Conservation (phyloP, 2,888 invertebrate genomes). For the Amphimallon solstitiale region DNA sequence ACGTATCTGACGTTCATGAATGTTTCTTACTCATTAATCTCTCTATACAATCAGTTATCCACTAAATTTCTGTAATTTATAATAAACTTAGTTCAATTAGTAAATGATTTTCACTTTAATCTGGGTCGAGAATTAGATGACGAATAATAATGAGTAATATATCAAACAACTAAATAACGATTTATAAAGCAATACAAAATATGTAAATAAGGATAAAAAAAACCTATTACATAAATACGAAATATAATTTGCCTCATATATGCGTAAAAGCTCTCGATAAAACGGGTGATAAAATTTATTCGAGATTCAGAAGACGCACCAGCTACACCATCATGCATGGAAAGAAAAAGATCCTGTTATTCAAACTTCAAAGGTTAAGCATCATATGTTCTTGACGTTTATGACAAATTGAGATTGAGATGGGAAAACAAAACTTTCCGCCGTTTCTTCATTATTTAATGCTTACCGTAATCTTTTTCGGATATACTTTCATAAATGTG, state of each 20-base stretch:
- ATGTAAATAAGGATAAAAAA: too few relatives aligned
- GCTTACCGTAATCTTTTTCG: conserved; percentile 34
- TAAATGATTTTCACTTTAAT: too few relatives aligned
- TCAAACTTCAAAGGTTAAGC: conserved; percentile 30
- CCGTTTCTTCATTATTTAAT: conserved; percentile 34
- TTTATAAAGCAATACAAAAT: too few relatives aligned
- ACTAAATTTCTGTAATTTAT: too few relatives aligned
- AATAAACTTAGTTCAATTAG: too few relatives aligned
- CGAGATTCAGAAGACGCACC: conserved; percentile 17
- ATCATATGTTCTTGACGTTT: conserved; percentile 31
- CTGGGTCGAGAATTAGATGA: too few relatives aligned
- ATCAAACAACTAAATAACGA: too few relatives aligned
- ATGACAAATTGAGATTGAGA: conserved; percentile 36
- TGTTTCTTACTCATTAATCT: too few relatives aligned
- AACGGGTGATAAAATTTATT: conserved; percentile 27
- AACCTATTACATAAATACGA: conserved; percentile 25
- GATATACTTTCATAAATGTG: conserved; percentile 8
- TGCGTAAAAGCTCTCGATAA: conserved; percentile 21
- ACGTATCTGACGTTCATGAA: too few relatives aligned
- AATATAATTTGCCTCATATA: conserved; percentile 14
- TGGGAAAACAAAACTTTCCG: conserved; percentile 17
- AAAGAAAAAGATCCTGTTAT: conserved; percentile 16
- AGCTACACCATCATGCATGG: neutral
- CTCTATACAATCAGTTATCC: too few relatives aligned
- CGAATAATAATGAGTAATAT: too few relatives aligned